A percentile compares a stretch with the other conserved stretches of the same genome.
Conservation (phyloP, 1,140 invertebrate species). For the Sitobion miscanthi region DNA sequence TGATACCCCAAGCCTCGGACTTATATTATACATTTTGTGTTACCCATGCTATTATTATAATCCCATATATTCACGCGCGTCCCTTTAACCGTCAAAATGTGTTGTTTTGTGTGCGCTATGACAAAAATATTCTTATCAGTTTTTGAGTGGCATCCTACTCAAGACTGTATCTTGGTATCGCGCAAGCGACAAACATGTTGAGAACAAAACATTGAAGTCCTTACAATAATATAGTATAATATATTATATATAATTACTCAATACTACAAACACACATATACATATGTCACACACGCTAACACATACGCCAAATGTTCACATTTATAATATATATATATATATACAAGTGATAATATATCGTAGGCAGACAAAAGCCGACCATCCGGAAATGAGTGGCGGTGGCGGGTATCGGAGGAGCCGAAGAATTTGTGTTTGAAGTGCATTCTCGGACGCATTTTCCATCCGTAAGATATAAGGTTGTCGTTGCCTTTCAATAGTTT, state of each 20-base stretch:
- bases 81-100: not conserved
- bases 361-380: not conserved
- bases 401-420: not conserved
- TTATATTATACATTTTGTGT: not conserved
- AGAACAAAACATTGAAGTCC: not conserved
- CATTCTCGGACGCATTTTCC: not conserved
- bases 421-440: slow-evolving; percentile 16
- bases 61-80: not conserved
- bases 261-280: not conserved
- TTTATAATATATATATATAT: not conserved
- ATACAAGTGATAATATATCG: not conserved
- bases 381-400: not conserved
- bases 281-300: too few species aligned
- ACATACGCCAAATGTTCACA: not conserved
- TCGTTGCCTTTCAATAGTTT: not conserved
- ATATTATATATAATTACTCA: not conserved
- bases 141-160: not conserved
- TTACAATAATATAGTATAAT: not conserved
- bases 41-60: not conserved
- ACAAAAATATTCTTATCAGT: not conserved
- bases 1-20: accelerated
- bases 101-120: not conserved
- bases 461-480: not conserved
- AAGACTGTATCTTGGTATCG: not conserved
- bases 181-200: not conserved